Evolutionary conservation across 2,797 vertebrate genomes (phyloP).

Genomic region (Esox lucius): DNA sequence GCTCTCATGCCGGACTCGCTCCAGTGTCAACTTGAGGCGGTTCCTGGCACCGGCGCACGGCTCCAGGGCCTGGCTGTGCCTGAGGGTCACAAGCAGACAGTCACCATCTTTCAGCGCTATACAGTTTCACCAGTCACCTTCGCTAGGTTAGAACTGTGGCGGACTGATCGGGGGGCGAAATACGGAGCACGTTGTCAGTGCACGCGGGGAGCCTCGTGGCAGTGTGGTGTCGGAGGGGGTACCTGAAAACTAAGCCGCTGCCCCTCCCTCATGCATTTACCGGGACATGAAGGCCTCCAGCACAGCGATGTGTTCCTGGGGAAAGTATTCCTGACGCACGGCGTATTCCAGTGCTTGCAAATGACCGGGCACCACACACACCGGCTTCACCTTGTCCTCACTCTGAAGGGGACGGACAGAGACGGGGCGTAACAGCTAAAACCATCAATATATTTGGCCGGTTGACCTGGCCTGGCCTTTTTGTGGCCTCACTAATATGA

Average conservation of each 20-base stretch:
- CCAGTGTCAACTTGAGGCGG: constrained; percentile 81
- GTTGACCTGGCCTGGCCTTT: no score
- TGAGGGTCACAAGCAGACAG: constrained; percentile 48
- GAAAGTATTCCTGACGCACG: constrained; percentile 93
- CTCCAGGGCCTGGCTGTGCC: constrained; percentile 84
- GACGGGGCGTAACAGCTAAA: not conserved
- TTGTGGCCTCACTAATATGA: no score
- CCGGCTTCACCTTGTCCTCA: constrained; percentile 90
- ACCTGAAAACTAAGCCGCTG: constrained; percentile 51
- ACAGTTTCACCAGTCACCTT: not conserved
- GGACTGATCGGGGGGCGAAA: not conserved
- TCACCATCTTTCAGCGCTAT: not conserved
- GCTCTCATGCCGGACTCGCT: constrained; percentile 67
- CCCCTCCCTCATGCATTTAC: constrained; percentile 79
- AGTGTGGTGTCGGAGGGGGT: constrained; percentile 24
- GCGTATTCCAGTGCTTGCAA: constrained; percentile 88
- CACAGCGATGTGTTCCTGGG: constrained; percentile 81
- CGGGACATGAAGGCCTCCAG: constrained; percentile 85
- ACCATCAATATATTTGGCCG: not conserved
- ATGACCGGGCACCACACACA: constrained; percentile 87
- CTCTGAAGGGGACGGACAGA: constrained; percentile 70
- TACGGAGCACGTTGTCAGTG: not conserved
- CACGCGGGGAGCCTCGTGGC: constrained; percentile 21
- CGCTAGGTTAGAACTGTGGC: not conserved
- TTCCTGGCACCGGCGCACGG: constrained; percentile 82